Conservation (phyloP, 2,888 invertebrate genomes). For the Drosophila testacea region DNA sequence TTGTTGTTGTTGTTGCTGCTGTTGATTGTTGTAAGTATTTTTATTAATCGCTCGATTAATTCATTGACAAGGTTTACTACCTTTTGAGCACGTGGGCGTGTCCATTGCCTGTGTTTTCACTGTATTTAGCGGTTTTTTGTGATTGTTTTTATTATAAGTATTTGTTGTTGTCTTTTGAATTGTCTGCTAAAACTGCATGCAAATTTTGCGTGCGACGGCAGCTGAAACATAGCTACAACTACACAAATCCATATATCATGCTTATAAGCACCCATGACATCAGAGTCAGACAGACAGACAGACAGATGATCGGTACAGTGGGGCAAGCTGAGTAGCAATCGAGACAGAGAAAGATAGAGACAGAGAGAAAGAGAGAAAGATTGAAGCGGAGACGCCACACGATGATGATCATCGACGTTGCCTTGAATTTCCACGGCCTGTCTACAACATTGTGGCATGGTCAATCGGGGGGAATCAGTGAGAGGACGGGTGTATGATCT, state of each 20-base stretch:
- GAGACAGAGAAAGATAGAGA: slow-evolving; percentile 23
- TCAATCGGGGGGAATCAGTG: neutral
- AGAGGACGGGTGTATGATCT: slow-evolving; percentile 21
- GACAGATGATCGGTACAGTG: slow-evolving; percentile 12
- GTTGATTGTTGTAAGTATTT: slow-evolving; percentile 27
- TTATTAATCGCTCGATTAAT: slow-evolving; percentile 50
- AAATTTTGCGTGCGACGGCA: slow-evolving; percentile 61
- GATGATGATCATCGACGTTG: slow-evolving; percentile 51
- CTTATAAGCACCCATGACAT: slow-evolving; percentile 63
- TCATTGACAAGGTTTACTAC: slow-evolving; percentile 56
- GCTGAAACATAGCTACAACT: slow-evolving; percentile 32
- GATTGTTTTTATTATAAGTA: slow-evolving; percentile 11
- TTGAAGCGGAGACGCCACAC: slow-evolving; percentile 47
- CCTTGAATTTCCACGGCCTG: slow-evolving; percentile 61
- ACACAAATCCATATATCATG: slow-evolving; percentile 56
- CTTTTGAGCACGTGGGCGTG: slow-evolving; percentile 49
- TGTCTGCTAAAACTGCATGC: slow-evolving; percentile 61
- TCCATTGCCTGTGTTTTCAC: slow-evolving; percentile 31
- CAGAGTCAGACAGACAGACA: slow-evolving; percentile 31
- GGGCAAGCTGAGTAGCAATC: neutral
- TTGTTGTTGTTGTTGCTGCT: slow-evolving; percentile 19
- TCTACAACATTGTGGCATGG: slow-evolving; percentile 11
- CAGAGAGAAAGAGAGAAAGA: slow-evolving; percentile 7
- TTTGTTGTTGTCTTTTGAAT: neutral
- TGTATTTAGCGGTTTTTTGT: slow-evolving; percentile 18